Evolutionary conservation across 2,113 vertebrate genomes (phyloP).

Genomic region (Thamnophis sirtalis): DNA sequence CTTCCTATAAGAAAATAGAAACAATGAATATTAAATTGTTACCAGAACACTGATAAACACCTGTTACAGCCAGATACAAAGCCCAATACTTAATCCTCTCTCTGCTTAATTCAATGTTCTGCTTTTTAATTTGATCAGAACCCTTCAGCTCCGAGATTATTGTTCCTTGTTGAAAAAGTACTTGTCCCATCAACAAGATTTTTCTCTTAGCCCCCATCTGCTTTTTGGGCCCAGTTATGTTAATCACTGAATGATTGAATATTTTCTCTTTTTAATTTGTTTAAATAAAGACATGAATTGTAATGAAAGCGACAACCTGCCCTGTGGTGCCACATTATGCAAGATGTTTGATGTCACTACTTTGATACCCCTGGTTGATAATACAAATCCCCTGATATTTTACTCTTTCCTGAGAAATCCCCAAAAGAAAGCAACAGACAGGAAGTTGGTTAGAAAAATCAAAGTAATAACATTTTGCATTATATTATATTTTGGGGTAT

Average conservation of each 20-base stretch:
- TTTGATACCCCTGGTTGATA: not conserved
- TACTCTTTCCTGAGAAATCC: not conserved
- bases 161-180: slow-evolving; percentile 47
- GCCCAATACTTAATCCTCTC: slow-evolving; percentile 47
- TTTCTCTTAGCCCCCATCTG: slow-evolving; percentile 36
- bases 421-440: not conserved
- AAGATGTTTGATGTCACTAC: not conserved
- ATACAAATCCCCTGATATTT: not conserved
- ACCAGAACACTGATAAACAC: slow-evolving; percentile 57
- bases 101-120: slow-evolving; percentile 53
- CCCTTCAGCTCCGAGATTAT: slow-evolving; percentile 41
- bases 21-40: slow-evolving; percentile 58
- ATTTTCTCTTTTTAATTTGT: slow-evolving; percentile 36
- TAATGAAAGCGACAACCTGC: not conserved
- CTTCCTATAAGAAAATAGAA: slow-evolving; percentile 46
- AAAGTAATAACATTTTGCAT: not conserved
- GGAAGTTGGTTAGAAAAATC: not conserved
- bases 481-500: not conserved
- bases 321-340: not conserved
- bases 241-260: slow-evolving; percentile 56
- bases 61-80: slow-evolving; percentile 53
- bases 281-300: not conserved
- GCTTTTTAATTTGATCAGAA: slow-evolving; percentile 56
- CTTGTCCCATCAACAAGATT: not conserved
- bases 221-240: slow-evolving; percentile 47